These are phyloP conservation scores for Hyles vespertilio DNA, from an alignment of 1,140 invertebrate genomes.

Conservation along the genomic window DNA sequence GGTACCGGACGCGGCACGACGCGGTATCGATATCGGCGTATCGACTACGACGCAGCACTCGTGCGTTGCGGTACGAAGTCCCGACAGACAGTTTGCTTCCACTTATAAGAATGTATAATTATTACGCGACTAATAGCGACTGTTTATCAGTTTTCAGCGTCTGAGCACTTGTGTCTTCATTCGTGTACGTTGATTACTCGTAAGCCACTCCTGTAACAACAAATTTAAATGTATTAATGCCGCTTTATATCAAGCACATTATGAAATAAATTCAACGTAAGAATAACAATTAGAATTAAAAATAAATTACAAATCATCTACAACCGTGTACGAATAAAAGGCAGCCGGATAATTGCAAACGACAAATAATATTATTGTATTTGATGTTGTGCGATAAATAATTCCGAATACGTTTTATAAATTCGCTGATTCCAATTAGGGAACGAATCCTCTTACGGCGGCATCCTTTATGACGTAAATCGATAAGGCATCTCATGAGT, in stretches of 20 bases:
- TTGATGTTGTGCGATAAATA: slow-evolving; percentile 11
- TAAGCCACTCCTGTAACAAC: slow-evolving; percentile 62
- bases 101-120: slow-evolving; percentile 28
- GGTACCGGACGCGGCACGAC: slow-evolving; percentile 44
- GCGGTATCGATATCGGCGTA: slow-evolving; percentile 36
- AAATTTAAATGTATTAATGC: slow-evolving; percentile 11
- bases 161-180: slow-evolving; percentile 51
- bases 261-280: not conserved
- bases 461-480: slow-evolving; percentile 26
- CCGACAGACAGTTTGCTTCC: slow-evolving; percentile 26
- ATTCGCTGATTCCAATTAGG: slow-evolving; percentile 29
- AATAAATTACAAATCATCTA: not conserved
- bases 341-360: slow-evolving; percentile 14
- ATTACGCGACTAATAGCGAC: slow-evolving; percentile 34
- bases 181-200: slow-evolving; percentile 47
- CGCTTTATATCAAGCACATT: no score
- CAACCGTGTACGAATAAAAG: slow-evolving; percentile 6
- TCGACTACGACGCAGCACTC: slow-evolving; percentile 48
- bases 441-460: slow-evolving; percentile 29
- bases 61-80: slow-evolving; percentile 35
- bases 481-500: slow-evolving; percentile 15
- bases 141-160: slow-evolving; percentile 43
- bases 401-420: not conserved
- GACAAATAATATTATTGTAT: no score
- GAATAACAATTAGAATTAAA: no score